These are phyloP conservation scores for Hypselothyrea guttata DNA, from an alignment of 2,888 invertebrate species.

Conservation along the genomic window DNA sequence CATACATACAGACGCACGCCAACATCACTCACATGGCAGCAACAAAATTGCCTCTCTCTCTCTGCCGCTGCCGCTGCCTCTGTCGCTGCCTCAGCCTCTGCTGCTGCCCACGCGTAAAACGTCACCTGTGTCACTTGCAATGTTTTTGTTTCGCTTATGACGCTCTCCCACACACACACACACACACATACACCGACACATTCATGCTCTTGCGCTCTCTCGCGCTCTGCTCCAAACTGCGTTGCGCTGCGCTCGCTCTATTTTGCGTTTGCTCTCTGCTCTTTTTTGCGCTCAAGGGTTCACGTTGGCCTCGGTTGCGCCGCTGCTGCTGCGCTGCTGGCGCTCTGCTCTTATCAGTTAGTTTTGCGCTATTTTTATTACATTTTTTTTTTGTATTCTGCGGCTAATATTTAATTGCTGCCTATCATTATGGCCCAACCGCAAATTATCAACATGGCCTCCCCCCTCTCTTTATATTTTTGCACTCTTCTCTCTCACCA, in stretches of 20 bases:
- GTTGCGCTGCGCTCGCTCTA: conserved; percentile 7
- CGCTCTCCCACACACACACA: conserved; percentile 15
- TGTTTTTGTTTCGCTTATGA: conserved; percentile 60
- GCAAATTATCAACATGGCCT: conserved; percentile 36
- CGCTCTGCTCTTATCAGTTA: conserved; percentile 53
- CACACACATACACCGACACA: background rate
- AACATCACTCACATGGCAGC: conserved; percentile 55
- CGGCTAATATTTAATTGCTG: conserved; percentile 56
- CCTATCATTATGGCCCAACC: conserved; percentile 66
- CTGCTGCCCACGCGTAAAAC: conserved; percentile 54
- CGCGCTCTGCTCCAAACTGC: too few relatives aligned
- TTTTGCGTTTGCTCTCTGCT: conserved; percentile 5
- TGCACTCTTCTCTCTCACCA: conserved; percentile 14
- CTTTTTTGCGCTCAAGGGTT: conserved; percentile 29
- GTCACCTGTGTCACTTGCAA: conserved; percentile 76
- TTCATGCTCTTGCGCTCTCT: conserved; percentile 1
- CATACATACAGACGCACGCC: conserved; percentile 14
- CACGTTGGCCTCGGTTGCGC: conserved; percentile 3
- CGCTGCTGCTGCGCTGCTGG: conserved; percentile 10
- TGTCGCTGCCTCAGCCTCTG: background rate
- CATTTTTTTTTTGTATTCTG: too few relatives aligned
- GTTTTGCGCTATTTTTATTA: conserved; percentile 34
- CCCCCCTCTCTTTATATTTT: background rate
- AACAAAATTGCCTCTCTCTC: conserved; percentile 10
- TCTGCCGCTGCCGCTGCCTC: background rate